phyloP scores from a whole-genome alignment of 2,113 vertebrate species.

The Cacatua alba region DNA sequence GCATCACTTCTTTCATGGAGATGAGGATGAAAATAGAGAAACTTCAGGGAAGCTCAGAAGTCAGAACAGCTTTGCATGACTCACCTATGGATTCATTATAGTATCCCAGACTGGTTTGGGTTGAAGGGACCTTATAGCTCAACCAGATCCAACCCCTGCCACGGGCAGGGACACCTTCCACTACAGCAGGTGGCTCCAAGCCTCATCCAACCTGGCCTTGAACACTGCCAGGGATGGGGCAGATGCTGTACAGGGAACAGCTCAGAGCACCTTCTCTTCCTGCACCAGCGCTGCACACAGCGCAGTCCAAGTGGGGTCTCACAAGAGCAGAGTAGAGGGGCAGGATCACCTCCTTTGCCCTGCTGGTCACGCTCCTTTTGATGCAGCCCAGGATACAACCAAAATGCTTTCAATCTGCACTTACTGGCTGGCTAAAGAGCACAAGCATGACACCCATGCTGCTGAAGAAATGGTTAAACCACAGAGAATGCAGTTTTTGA shows the following conservation, averaged over 20 bases:
- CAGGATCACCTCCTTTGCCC: background rate
- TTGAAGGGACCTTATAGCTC: background rate
- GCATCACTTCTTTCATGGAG: background rate
- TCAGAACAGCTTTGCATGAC: background rate
- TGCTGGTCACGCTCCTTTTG: background rate
- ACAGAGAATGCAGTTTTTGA: background rate
- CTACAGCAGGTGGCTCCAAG: background rate
- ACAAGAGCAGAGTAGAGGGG: background rate
- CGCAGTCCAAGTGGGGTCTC: background rate
- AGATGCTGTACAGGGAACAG: background rate
- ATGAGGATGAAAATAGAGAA: background rate
- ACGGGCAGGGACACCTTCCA: background rate
- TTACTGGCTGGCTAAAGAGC: background rate
- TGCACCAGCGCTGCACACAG: background rate
- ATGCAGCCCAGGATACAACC: background rate
- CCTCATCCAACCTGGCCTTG: background rate
- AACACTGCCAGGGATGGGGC: too few relatives aligned
- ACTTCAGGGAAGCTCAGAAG: background rate
- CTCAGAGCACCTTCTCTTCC: background rate
- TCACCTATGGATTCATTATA: background rate
- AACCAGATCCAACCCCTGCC: background rate
- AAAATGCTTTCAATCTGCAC: background rate
- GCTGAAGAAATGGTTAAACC: background rate
- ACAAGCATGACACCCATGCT: background rate
- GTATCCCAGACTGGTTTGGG: background rate